A percentile compares a stretch with the other conserved stretches of the same genome.
Conservation (phyloP, 2,113 vertebrate species). For the Mesembrinibis cayennensis region DNA sequence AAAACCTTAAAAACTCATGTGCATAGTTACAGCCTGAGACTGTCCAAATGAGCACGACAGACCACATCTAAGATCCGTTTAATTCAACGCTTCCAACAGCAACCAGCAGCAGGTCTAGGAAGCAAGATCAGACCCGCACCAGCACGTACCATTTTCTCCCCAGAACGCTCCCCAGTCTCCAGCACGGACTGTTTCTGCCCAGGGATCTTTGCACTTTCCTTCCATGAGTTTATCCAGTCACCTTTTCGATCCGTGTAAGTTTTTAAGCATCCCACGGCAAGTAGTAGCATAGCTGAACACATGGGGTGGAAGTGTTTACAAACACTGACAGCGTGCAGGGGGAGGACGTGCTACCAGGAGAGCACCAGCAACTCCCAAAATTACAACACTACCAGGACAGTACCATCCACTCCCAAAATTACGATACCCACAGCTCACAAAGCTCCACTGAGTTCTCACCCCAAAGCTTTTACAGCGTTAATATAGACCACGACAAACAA, state of each 20-base stretch:
- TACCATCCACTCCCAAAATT: background rate
- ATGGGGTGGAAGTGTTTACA: accelerated
- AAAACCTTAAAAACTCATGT: background rate
- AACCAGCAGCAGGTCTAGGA: background rate
- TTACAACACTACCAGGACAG: background rate
- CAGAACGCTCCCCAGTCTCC: background rate
- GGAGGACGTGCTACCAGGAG: background rate
- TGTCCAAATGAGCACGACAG: accelerated
- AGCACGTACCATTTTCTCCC: accelerated
- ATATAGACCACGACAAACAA: background rate
- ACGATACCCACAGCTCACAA: background rate
- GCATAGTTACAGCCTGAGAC: background rate
- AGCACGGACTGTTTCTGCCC: background rate
- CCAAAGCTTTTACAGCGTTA: accelerated
- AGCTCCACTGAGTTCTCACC: background rate
- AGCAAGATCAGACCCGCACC: background rate
- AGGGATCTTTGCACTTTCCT: background rate
- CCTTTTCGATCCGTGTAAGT: background rate
- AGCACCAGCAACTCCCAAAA: background rate
- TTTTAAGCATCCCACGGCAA: background rate
- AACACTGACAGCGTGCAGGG: accelerated
- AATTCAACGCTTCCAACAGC: background rate
- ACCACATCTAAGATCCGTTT: background rate
- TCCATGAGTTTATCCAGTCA: background rate
- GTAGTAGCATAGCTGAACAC: accelerated